A percentile compares a stretch with the other conserved stretches of the same genome.
These are phyloP conservation scores for Macropis europaea DNA, from an alignment of 2,888 invertebrate genomes.

Conservation along the genomic window DNA sequence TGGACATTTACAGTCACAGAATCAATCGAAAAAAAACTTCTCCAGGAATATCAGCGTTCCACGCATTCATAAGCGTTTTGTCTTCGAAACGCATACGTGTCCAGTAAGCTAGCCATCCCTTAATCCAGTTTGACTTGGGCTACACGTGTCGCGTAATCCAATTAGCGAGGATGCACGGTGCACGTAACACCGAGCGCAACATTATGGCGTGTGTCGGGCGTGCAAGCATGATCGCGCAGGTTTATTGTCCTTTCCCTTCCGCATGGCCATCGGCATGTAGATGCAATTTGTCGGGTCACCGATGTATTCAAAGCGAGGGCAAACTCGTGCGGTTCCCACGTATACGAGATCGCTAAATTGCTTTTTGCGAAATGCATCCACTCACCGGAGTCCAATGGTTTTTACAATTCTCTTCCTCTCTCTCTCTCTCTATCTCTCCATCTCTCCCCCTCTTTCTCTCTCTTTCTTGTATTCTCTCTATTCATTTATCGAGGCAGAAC, in stretches of 20 bases:
- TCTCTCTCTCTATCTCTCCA: too few relatives aligned
- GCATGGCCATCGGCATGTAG: not conserved
- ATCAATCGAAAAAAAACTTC: too few relatives aligned
- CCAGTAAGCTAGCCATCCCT: constrained; percentile 20
- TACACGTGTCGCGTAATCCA: constrained; percentile 50
- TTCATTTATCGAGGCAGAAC: too few relatives aligned
- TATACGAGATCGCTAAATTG: too few relatives aligned
- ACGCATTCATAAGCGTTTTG: not conserved
- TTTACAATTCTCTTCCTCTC: too few relatives aligned
- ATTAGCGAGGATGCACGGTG: constrained; percentile 35
- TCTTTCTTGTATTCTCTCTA: too few relatives aligned
- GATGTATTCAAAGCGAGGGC: not conserved
- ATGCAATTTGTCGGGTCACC: constrained; percentile 8
- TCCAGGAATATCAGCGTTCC: too few relatives aligned
- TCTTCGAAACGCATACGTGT: not conserved
- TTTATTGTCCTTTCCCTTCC: constrained; percentile 25
- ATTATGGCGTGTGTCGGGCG: not conserved
- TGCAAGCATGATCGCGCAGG: constrained; percentile 12
- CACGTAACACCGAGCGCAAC: constrained; percentile 16
- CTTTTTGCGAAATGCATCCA: too few relatives aligned
- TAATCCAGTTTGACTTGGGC: constrained; percentile 48
- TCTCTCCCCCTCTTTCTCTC: too few relatives aligned
- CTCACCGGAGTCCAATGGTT: too few relatives aligned
- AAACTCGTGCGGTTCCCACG: too few relatives aligned
- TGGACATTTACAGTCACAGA: too few relatives aligned